phyloP scores from a whole-genome alignment of 2,888 invertebrate species.

The Drosophila meridionalis region DNA sequence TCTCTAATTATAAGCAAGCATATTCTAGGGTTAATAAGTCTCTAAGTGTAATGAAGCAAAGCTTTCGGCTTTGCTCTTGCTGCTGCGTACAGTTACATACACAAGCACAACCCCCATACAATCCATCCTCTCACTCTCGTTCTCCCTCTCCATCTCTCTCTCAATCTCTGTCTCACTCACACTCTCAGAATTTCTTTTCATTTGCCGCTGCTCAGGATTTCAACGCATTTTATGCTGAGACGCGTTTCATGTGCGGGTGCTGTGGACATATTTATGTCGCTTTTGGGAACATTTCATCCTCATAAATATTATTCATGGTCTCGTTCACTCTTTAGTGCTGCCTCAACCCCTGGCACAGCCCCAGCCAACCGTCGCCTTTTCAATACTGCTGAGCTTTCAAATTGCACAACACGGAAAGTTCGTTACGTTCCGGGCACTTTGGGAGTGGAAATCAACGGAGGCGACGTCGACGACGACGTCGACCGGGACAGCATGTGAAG shows the following conservation, averaged over 20 bases:
- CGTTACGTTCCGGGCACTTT: slow-evolving; percentile 59
- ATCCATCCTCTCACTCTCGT: neutral
- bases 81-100: slow-evolving; percentile 22
- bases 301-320: slow-evolving; percentile 84
- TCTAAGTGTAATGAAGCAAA: slow-evolving; percentile 16
- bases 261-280: slow-evolving; percentile 84
- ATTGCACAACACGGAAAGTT: slow-evolving; percentile 68
- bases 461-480: slow-evolving; percentile 1
- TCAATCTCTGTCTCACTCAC: neutral
- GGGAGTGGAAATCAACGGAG: slow-evolving; percentile 15
- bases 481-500: slow-evolving; percentile 59
- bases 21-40: slow-evolving; percentile 12
- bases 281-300: slow-evolving; percentile 84
- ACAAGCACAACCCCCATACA: slow-evolving; percentile 37
- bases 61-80: slow-evolving; percentile 8
- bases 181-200: neutral
- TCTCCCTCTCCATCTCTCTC: too few species aligned
- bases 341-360: slow-evolving; percentile 11
- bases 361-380: slow-evolving; percentile 8
- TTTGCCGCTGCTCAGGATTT: slow-evolving; percentile 54
- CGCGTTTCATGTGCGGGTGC: slow-evolving; percentile 82
- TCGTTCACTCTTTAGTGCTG: slow-evolving; percentile 66
- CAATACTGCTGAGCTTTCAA: slow-evolving; percentile 78
- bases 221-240: slow-evolving; percentile 74
- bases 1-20: slow-evolving; percentile 24